A percentile compares a stretch with the other conserved stretches of the same genome.
These are phyloP conservation scores for Champsocephalus esox DNA, from an alignment of 2,797 vertebrate genomes.

Conservation along the genomic window DNA sequence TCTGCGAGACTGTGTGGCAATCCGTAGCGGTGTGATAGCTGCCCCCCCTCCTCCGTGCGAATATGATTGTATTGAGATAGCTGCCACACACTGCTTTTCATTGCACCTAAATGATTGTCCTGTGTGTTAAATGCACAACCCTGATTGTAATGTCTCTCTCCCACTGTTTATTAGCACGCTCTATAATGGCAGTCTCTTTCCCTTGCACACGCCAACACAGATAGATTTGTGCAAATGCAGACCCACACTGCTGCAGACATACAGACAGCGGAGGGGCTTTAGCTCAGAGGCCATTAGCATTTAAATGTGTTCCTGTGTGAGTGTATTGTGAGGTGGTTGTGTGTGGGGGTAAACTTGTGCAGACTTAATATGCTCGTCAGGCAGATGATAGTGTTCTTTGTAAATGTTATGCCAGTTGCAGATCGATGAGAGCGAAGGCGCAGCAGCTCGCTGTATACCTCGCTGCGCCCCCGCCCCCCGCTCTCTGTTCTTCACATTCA, in stretches of 20 bases:
- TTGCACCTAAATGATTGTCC: constrained; percentile 52
- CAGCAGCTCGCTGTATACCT: not conserved
- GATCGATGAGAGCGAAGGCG: constrained; percentile 43
- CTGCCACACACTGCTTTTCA: constrained; percentile 30
- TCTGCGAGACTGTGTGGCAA: constrained; percentile 8
- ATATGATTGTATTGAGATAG: constrained; percentile 51
- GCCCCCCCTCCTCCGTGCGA: constrained; percentile 9
- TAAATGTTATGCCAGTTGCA: constrained; percentile 39
- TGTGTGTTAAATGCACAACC: constrained; percentile 46
- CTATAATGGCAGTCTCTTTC: not conserved
- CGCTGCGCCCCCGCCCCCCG: not conserved
- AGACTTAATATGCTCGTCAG: constrained; percentile 46
- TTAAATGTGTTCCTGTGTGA: constrained; percentile 60
- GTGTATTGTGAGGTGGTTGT: constrained; percentile 23
- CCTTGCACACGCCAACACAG: constrained; percentile 12
- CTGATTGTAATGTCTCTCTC: constrained; percentile 59
- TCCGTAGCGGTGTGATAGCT: constrained; percentile 5
- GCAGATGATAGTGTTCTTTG: constrained; percentile 49
- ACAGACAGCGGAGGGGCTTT: constrained; percentile 32
- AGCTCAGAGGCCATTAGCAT: constrained; percentile 57
- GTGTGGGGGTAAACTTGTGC: constrained; percentile 21
- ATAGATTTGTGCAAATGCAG: constrained; percentile 34
- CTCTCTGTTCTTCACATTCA: constrained; percentile 51
- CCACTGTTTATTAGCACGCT: constrained; percentile 38
- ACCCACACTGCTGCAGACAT: constrained; percentile 29